phyloP scores from a whole-genome alignment of 2,113 vertebrate species.

The Pampusana beccarii region DNA sequence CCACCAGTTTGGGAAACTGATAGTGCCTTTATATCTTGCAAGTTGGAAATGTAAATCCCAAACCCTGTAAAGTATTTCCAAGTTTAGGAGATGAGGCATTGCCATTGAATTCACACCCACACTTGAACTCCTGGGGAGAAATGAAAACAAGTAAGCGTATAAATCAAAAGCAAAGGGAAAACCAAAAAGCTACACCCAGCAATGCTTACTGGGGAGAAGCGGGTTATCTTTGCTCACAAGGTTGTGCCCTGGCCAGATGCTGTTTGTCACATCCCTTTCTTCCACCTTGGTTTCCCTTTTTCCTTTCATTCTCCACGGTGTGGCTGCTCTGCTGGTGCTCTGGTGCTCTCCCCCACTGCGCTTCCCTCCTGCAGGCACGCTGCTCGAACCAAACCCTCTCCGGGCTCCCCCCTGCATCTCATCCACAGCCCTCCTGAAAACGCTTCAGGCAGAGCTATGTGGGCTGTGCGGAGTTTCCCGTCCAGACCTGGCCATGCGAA shows the following conservation, averaged over 20 bases:
- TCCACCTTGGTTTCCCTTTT: neutral
- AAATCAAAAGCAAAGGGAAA: neutral
- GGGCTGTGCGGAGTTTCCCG: too few species aligned
- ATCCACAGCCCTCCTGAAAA: neutral
- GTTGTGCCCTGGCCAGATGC: neutral
- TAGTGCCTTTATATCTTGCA: neutral
- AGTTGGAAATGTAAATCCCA: neutral
- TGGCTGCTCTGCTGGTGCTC: neutral
- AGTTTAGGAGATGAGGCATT: neutral
- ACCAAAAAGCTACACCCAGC: neutral
- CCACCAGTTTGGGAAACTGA: neutral
- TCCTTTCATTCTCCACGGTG: neutral
- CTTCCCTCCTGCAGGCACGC: fast-evolving
- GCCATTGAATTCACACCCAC: neutral
- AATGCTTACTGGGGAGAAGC: neutral
- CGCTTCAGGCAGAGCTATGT: neutral
- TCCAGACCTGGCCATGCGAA: too few species aligned
- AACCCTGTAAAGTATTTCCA: neutral
- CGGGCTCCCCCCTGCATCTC: neutral
- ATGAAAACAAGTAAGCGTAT: neutral
- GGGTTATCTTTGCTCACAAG: neutral
- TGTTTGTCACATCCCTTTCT: neutral
- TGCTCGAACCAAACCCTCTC: neutral
- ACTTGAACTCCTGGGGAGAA: neutral
- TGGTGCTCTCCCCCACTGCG: neutral